phyloP scores from a whole-genome alignment of 2,888 invertebrate species.

The Tetropium fuscum region DNA sequence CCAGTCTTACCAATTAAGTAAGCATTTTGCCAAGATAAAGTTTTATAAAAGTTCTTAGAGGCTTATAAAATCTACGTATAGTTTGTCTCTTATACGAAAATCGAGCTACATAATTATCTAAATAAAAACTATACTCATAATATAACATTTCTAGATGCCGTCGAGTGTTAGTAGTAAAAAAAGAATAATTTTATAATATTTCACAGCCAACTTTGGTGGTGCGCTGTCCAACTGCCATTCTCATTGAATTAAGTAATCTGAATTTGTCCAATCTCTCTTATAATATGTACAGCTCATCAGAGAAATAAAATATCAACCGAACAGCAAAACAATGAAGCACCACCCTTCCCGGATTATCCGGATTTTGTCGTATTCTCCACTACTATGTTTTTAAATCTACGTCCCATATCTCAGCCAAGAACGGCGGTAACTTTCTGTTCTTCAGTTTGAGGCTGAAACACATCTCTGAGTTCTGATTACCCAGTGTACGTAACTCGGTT shows the following conservation, averaged over 20 bases:
- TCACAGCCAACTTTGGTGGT: slow-evolving; percentile 67
- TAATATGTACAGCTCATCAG: slow-evolving; percentile 42
- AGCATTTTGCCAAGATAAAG: slow-evolving; percentile 63
- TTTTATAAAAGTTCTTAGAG: slow-evolving; percentile 59
- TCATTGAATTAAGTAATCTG: slow-evolving; percentile 27
- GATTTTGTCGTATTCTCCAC: slow-evolving; percentile 43
- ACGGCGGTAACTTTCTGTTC: slow-evolving; percentile 95
- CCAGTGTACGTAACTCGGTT: slow-evolving; percentile 93
- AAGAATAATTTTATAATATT: slow-evolving; percentile 63
- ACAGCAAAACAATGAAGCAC: slow-evolving; percentile 38
- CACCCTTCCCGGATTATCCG: slow-evolving; percentile 40
- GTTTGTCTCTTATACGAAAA: slow-evolving; percentile 57
- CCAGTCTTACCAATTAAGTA: slow-evolving; percentile 66
- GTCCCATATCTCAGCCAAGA: slow-evolving; percentile 98
- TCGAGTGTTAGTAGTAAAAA: slow-evolving; percentile 61
- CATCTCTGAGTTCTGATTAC: slow-evolving; percentile 97
- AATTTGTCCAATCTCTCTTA: slow-evolving; percentile 37
- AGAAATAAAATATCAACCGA: slow-evolving; percentile 33
- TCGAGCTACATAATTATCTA: slow-evolving; percentile 58
- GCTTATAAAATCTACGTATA: slow-evolving; percentile 64
- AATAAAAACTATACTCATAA: slow-evolving; percentile 61
- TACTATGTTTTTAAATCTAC: slow-evolving; percentile 71
- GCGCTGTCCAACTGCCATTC: slow-evolving; percentile 50
- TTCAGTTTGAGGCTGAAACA: slow-evolving; percentile 96
- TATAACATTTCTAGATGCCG: slow-evolving; percentile 64